These are phyloP conservation scores for Rhinichthys klamathensis DNA, from an alignment of 2,113 vertebrate species.

Conservation along the genomic window DNA sequence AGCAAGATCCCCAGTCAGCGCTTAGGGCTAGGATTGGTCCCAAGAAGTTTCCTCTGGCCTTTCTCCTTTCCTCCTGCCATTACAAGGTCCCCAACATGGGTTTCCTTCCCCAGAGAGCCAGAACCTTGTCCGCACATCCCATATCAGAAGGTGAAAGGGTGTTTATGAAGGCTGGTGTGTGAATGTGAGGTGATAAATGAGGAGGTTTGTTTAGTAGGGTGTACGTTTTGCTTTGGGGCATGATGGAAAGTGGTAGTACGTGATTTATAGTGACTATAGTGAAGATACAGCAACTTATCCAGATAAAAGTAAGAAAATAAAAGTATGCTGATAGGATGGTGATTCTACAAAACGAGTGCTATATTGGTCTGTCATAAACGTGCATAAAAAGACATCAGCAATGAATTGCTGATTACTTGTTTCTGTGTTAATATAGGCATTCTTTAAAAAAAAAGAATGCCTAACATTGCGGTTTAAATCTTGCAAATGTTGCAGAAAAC, in stretches of 20 bases:
- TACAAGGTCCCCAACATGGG: conserved; percentile 22
- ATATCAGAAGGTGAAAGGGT: conserved; percentile 16
- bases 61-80: conserved; percentile 50
- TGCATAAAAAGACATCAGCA: background rate
- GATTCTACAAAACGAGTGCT: background rate
- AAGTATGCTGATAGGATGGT: background rate
- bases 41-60: conserved; percentile 40
- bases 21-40: background rate
- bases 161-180: conserved; percentile 20
- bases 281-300: background rate
- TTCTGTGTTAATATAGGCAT: background rate
- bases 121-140: background rate
- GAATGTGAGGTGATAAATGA: conserved; percentile 1
- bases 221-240: background rate
- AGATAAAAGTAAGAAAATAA: background rate
- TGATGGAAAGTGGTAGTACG: background rate
- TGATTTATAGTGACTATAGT: background rate
- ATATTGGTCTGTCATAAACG: background rate
- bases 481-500: background rate
- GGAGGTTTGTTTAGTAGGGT: background rate
- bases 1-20: conserved; percentile 39
- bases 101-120: conserved; percentile 43
- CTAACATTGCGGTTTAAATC: too few species aligned
- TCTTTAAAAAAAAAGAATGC: background rate
- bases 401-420: background rate